Percentiles rank a stretch among this genome's conserved stretches.
phyloP scores from a whole-genome alignment of 1,140 invertebrate genomes.

The Pristionchus pacificus region DNA sequence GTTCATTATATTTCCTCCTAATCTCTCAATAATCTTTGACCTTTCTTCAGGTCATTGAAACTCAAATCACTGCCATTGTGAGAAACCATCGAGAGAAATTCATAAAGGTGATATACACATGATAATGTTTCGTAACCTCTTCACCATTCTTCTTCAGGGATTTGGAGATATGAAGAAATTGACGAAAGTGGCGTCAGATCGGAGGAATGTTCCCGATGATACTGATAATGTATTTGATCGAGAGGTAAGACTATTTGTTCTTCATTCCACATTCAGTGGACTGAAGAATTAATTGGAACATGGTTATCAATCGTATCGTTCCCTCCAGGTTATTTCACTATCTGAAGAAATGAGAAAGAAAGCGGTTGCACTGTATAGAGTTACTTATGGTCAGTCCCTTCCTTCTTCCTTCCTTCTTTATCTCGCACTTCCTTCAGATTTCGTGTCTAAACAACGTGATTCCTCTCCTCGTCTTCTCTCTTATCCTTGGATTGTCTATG shows the following conservation, averaged over 20 bases:
- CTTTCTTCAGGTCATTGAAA: conserved; percentile 14
- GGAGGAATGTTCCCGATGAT: too few species aligned
- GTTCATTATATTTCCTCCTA: not conserved
- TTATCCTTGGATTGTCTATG: not conserved
- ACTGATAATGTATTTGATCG: too few species aligned
- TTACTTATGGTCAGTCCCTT: not conserved
- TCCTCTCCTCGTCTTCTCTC: not conserved
- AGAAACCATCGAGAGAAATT: conserved; percentile 14
- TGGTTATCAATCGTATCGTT: too few species aligned
- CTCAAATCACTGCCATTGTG: conserved; percentile 13
- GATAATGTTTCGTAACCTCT: not conserved
- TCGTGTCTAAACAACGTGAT: not conserved
- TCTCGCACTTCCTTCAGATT: not conserved
- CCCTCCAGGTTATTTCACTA: too few species aligned
- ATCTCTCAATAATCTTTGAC: not conserved
- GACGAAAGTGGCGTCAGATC: too few species aligned
- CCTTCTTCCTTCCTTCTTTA: not conserved
- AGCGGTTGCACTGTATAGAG: not conserved
- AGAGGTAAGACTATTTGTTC: too few species aligned
- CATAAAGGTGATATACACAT: conserved; percentile 23
- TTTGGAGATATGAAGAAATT: too few species aligned
- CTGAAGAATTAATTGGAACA: too few species aligned
- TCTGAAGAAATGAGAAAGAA: not conserved
- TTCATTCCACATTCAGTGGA: too few species aligned
- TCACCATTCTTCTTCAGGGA: too few species aligned